These are phyloP conservation scores for Nannoperca australis DNA, from an alignment of 2,797 vertebrate genomes.

Conservation along the genomic window DNA sequence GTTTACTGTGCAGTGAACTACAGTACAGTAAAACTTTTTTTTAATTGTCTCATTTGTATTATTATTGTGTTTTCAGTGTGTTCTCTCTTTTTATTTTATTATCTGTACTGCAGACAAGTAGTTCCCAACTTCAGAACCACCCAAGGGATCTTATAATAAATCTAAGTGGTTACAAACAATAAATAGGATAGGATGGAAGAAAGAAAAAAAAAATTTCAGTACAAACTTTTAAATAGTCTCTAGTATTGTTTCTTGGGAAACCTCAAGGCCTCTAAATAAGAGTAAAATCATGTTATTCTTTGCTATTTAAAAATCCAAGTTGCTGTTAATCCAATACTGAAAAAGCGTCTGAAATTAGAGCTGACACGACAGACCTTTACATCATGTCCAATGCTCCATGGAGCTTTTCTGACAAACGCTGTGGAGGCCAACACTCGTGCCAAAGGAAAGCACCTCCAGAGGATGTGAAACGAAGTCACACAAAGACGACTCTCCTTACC, in stretches of 20 bases:
- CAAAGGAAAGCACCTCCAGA: not conserved
- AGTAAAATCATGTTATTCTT: not conserved
- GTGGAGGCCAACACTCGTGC: not conserved
- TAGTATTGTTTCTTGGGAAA: too few species aligned
- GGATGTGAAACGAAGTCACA: slow-evolving; percentile 10
- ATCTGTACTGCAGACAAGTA: not conserved
- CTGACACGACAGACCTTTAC: slow-evolving; percentile 18
- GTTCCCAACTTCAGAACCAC: not conserved
- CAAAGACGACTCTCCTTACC: slow-evolving; percentile 78
- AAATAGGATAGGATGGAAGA: too few species aligned
- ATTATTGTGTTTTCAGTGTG: not conserved
- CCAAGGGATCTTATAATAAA: not conserved
- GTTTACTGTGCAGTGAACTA: not conserved
- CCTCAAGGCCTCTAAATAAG: not conserved
- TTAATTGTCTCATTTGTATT: not conserved
- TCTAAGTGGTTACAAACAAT: not conserved
- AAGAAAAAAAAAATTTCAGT: not conserved
- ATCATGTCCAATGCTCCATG: slow-evolving; percentile 6
- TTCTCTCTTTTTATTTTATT: not conserved
- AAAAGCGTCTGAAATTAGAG: slow-evolving; percentile 17
- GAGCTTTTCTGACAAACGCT: slow-evolving; percentile 14
- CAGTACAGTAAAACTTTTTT: not conserved
- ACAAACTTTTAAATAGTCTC: not conserved
- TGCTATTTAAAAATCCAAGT: not conserved
- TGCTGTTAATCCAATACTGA: not conserved